Conservation (phyloP, 2,797 vertebrate genomes). For the Semotilus atromaculatus region DNA sequence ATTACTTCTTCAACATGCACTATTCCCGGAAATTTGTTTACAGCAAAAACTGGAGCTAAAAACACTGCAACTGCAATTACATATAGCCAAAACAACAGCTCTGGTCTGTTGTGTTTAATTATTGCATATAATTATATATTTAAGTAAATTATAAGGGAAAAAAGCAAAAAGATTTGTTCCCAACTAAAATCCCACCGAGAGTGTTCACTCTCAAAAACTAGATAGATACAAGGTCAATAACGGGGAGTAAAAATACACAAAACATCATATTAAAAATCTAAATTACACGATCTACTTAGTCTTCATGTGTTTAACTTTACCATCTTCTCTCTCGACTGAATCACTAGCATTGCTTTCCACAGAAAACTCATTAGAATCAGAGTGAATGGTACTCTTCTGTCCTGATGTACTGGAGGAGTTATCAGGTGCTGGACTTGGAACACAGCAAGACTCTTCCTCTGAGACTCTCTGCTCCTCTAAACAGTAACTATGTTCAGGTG, state of each 20-base stretch:
- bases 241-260: background rate
- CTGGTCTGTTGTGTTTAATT: background rate
- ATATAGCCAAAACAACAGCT: background rate
- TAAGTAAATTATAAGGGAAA: background rate
- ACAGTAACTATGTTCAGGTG: constrained; percentile 19
- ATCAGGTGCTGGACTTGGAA: constrained; percentile 1
- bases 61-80: background rate
- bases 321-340: constrained; percentile 60
- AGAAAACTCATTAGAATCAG: constrained; percentile 45
- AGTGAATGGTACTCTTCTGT: constrained; percentile 41
- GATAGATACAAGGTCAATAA: background rate
- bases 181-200: background rate
- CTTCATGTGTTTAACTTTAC: constrained; percentile 35
- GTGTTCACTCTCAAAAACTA: background rate
- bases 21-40: constrained; percentile 2
- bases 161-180: background rate
- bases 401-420: constrained; percentile 41
- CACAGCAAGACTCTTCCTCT: background rate
- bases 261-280: background rate
- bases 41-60: background rate
- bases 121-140: background rate
- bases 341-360: constrained; percentile 61
- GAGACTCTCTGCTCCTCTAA: constrained; percentile 25
- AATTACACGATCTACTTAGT: constrained; percentile 25
- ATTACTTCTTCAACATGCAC: constrained; percentile 18